Conservation (phyloP, 2,113 vertebrate genomes). For the Erinaceus europaeus region DNA sequence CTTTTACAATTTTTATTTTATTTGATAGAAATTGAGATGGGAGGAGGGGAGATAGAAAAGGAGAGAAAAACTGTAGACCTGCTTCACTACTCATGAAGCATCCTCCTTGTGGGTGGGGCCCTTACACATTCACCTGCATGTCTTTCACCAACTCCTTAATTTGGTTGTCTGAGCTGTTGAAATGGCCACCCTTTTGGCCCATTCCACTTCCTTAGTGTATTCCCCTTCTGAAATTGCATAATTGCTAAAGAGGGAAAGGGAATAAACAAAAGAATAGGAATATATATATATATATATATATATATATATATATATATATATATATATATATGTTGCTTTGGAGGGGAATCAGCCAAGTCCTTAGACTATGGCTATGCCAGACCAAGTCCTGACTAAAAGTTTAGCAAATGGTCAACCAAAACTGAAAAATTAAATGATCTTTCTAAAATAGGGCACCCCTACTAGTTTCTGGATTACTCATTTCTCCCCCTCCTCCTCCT, state of each 20-base stretch:
- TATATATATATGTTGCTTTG: too few relatives aligned
- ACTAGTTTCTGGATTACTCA: not conserved
- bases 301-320: too few relatives aligned
- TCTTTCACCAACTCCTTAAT: not conserved
- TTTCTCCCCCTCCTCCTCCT: not conserved
- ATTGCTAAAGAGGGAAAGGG: not conserved
- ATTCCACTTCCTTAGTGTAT: not conserved
- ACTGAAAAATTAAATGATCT: not conserved
- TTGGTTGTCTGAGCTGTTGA: not conserved
- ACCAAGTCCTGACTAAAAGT: not conserved
- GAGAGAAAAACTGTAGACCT: too few relatives aligned
- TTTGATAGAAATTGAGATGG: too few relatives aligned
- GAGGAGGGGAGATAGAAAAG: too few relatives aligned
- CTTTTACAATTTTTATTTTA: too few relatives aligned
- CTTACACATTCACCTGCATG: too few relatives aligned
- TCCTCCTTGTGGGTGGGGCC: too few relatives aligned
- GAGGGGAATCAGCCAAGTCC: too few relatives aligned
- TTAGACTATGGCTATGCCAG: not conserved
- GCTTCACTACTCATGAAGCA: too few relatives aligned
- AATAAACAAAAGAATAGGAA: not conserved
- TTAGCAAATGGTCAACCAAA: not conserved
- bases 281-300: too few relatives aligned
- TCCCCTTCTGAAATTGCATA: not conserved
- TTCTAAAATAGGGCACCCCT: not conserved
- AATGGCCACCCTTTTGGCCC: not conserved